Evolutionary conservation across 2,888 invertebrate genomes (phyloP).

Genomic region (Ormyrus thymus): DNA sequence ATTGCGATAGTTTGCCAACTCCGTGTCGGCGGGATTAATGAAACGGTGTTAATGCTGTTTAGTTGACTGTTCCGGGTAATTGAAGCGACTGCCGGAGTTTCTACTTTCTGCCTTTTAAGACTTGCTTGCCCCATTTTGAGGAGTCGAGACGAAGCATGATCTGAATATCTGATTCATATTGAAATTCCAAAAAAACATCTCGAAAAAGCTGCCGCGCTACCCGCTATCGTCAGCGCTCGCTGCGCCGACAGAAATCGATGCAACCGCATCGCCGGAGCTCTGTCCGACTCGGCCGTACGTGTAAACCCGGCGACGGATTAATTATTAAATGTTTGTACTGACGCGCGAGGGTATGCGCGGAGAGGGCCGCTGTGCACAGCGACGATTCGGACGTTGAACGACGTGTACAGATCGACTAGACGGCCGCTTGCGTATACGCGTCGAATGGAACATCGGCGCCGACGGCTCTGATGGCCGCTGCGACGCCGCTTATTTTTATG

Average conservation of each 20-base stretch:
- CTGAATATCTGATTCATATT: not conserved
- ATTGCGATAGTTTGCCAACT: no score
- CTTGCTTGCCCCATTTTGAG: not conserved
- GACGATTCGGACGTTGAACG: no score
- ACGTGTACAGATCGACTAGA: no score
- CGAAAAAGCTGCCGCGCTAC: not conserved
- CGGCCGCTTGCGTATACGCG: no score
- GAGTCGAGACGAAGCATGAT: no score
- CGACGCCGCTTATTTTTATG: no score
- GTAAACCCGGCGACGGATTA: constrained; percentile 1
- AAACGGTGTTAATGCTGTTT: no score
- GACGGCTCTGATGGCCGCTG: no score
- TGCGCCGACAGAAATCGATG: constrained; percentile 1
- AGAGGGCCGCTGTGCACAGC: not conserved
- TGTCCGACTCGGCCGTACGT: constrained; percentile 2
- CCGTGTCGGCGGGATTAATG: no score
- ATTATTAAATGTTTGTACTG: constrained; percentile 40
- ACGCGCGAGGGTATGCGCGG: not conserved
- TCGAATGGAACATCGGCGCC: no score
- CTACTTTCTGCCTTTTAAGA: not conserved
- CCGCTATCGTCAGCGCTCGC: no score
- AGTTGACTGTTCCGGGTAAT: no score
- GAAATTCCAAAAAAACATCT: not conserved
- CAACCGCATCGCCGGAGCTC: not conserved
- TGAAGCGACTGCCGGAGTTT: not conserved